phyloP scores from a whole-genome alignment of 92 coral and sea anemone species.

The Isaurus tuberculatus region DNA sequence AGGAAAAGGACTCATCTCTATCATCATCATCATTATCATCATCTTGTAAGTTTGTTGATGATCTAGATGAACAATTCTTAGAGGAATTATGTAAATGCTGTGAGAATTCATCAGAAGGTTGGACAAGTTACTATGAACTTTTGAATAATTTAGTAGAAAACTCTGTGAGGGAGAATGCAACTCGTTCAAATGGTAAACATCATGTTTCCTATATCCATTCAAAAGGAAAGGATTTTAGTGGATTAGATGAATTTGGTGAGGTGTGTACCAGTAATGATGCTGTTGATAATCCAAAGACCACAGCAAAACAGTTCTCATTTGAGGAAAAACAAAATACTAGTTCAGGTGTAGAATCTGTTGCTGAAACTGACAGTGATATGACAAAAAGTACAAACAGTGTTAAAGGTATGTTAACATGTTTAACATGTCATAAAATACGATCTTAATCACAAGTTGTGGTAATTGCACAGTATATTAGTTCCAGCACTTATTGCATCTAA shows the following conservation, averaged over 20 bases:
- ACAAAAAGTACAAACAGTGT: not conserved
- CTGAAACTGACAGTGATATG: not conserved
- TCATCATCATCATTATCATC: not conserved
- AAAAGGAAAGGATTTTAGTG: slow-evolving; percentile 21
- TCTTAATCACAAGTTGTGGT: too few relatives aligned
- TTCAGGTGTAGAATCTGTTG: slow-evolving; percentile 12
- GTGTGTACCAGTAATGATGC: not conserved
- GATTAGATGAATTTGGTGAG: slow-evolving; percentile 31
- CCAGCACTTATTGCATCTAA: too few relatives aligned
- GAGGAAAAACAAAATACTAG: slow-evolving; percentile 1
- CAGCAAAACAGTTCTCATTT: not conserved
- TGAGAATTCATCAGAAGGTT: slow-evolving; percentile 68
- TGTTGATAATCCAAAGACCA: not conserved
- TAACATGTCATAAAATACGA: too few relatives aligned
- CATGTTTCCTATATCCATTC: slow-evolving; percentile 27
- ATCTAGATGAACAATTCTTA: slow-evolving; percentile 64
- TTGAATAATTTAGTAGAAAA: slow-evolving; percentile 41
- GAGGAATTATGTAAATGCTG: slow-evolving; percentile 70
- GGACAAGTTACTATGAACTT: slow-evolving; percentile 75
- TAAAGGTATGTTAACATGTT: not conserved
- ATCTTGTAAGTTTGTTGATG: slow-evolving; percentile 24
- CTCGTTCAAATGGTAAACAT: slow-evolving; percentile 10
- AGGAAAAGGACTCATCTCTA: not conserved
- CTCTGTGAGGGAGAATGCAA: not conserved
- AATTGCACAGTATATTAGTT: too few relatives aligned